Percentiles rank a stretch among this genome's conserved stretches.
Evolutionary conservation across 2,113 vertebrate species (phyloP).

Genomic region (Steatornis caripensis): DNA sequence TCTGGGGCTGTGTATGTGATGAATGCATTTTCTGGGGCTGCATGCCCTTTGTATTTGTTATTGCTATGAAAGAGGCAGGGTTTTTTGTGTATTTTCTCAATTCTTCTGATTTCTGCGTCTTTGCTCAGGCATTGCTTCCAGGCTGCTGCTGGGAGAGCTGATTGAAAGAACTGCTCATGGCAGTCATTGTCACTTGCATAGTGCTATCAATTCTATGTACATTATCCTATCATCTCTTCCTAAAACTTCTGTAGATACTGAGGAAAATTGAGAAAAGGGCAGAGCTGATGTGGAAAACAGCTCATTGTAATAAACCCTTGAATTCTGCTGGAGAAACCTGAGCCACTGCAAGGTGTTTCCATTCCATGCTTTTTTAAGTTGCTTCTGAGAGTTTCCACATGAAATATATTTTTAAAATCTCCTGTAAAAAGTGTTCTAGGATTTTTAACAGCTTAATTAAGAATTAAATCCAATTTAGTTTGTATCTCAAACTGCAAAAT

Average conservation of each 20-base stretch:
- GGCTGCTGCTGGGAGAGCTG: background rate
- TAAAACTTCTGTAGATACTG: background rate
- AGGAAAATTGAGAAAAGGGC: background rate
- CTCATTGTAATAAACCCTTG: background rate
- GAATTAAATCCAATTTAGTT: conserved; percentile 22
- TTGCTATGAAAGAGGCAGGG: background rate
- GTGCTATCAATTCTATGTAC: background rate
- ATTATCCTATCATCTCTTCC: background rate
- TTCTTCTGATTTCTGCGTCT: background rate
- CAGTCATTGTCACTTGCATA: background rate
- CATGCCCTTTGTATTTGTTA: background rate
- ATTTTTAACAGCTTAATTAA: conserved; percentile 40
- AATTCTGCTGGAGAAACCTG: background rate
- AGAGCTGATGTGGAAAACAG: background rate
- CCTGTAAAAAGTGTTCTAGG: conserved; percentile 15
- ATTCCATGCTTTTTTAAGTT: background rate
- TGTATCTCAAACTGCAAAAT: background rate
- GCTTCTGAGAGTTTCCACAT: background rate
- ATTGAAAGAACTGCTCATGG: background rate
- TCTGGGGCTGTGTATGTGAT: background rate
- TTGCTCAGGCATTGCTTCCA: background rate
- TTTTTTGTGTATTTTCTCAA: background rate
- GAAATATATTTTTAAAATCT: background rate
- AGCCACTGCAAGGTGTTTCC: background rate
- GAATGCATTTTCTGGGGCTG: background rate